These are phyloP conservation scores for Nezara viridula DNA, from an alignment of 2,888 invertebrate genomes.

Conservation along the genomic window DNA sequence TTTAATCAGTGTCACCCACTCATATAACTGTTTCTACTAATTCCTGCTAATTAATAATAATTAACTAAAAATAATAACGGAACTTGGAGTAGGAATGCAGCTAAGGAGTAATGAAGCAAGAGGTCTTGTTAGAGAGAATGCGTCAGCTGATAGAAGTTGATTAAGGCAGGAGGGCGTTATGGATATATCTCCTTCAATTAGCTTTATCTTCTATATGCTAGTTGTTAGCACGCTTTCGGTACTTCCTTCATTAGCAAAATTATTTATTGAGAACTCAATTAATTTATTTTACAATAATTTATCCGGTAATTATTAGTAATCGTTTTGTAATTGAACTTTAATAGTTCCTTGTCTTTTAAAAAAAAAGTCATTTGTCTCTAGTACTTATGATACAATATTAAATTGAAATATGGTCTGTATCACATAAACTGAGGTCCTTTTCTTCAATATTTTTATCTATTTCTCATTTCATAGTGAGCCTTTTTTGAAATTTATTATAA, in stretches of 20 bases:
- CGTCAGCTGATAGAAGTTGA: background rate
- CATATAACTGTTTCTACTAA: too few relatives aligned
- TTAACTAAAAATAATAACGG: background rate
- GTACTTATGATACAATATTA: too few relatives aligned
- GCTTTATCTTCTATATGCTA: background rate
- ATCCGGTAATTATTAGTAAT: background rate
- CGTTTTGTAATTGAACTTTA: background rate
- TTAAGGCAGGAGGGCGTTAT: background rate
- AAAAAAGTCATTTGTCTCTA: background rate
- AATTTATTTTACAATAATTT: background rate
- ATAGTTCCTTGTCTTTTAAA: background rate
- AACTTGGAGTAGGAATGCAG: background rate
- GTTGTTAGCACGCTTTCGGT: background rate
- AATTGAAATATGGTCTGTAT: too few relatives aligned
- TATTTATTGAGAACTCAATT: background rate
- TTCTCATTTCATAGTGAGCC: too few relatives aligned
- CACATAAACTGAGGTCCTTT: too few relatives aligned
- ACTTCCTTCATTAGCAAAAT: background rate
- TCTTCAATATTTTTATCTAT: too few relatives aligned
- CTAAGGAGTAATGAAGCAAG: background rate
- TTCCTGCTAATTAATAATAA: background rate
- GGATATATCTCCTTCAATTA: slow-evolving; percentile 13
- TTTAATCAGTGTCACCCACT: too few relatives aligned
- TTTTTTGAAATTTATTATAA: too few relatives aligned
- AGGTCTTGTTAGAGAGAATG: slow-evolving; percentile 13